phyloP scores from a whole-genome alignment of 2,888 invertebrate genomes.

The Yponomeuta malinellus region DNA sequence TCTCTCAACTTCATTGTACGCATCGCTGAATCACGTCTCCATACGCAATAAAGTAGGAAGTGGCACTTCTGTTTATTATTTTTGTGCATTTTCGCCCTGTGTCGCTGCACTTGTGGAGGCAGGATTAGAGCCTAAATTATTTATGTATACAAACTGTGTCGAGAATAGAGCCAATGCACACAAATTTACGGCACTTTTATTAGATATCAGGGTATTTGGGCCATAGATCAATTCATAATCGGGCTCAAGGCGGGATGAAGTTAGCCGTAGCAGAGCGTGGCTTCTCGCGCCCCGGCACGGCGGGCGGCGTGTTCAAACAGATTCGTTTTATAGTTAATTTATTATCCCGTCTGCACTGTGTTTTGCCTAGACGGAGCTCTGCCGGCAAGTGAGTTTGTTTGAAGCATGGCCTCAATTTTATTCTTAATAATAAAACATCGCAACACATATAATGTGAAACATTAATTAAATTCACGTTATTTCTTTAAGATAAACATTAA shows the following conservation, averaged over 20 bases:
- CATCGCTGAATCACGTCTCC: no score
- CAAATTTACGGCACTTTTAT: background rate
- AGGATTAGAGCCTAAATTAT: constrained; percentile 3
- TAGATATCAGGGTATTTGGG: background rate
- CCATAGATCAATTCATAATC: no score
- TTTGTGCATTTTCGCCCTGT: background rate
- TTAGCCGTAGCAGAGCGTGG: background rate
- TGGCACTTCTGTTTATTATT: background rate
- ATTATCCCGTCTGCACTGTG: background rate
- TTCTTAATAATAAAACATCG: no score
- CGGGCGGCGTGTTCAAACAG: background rate
- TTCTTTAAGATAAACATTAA: no score
- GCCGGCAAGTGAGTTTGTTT: no score
- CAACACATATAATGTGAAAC: no score
- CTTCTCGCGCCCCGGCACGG: background rate
- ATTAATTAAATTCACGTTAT: no score
- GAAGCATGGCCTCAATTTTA: no score
- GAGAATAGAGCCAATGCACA: background rate
- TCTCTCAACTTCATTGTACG: no score
- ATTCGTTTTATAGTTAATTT: background rate
- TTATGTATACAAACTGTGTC: background rate
- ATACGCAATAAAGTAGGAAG: background rate
- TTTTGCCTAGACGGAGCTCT: no score
- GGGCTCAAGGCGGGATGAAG: no score
- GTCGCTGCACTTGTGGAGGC: background rate